Evolutionary conservation across 2,113 vertebrate genomes (phyloP), one percentile per base, ranked within the genome.

Genomic region (Rhipidura dahli): DNA sequence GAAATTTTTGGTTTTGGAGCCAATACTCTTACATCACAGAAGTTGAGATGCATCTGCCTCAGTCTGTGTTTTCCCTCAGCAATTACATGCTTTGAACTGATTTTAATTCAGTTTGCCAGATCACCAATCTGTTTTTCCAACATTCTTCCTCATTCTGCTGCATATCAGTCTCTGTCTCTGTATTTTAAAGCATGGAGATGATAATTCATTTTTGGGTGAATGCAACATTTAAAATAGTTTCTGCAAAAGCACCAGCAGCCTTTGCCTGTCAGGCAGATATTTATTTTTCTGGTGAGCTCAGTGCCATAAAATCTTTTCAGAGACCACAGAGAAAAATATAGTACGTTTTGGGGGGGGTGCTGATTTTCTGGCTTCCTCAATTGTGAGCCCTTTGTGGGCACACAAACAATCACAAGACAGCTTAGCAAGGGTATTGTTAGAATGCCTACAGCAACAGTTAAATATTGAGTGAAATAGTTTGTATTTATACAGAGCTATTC

Each of bases 1-100:
- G 57, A 89, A 95, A 83, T 84, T 51, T 91, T 89, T 92, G 44
- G 10, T 2, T 95, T 82, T 89, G 65, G 23, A 94, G 89, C 93
- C 95, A 96, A 87, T 57, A 95, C 49, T 82, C 87, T 95, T 95
- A 91, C 91, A 95, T 75, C 65, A 4, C 65, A 60, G 40, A 69
- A 82, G 56, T 8, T 79, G 69, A 94, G 49, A 92, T 45, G 40
- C 40, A 84, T 94, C 95, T 78, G 44, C 76, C 77, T 89, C 89
- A 89, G 80, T 33, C 51, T 60, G 13, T 54, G 28, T 64, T 94
- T 91, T 91, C 65, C 80, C 51, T 28, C 40, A 64, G 83, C 28
- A 84, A 40, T 51, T 89, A 75, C 64, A 92, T 0, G 0, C 82
- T 90, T 75, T 87, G 69, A 90, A 83, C 42, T 33, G 10, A 90